These are phyloP conservation scores for Heterodera filipjevi DNA, from an alignment of 2,888 invertebrate genomes.

Conservation along the genomic window DNA sequence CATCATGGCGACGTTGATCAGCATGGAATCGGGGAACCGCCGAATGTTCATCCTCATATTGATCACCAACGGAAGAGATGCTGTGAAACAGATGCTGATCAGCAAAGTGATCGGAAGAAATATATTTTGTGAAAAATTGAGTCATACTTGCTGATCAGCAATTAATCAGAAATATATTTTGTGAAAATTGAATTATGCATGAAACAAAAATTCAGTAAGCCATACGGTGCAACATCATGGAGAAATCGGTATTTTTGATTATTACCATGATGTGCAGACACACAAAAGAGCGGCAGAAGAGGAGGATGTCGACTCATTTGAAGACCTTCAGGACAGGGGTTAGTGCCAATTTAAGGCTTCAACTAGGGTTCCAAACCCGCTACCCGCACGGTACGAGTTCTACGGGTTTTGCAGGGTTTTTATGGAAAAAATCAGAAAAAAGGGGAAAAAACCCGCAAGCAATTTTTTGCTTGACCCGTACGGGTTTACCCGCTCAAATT, in stretches of 20 bases:
- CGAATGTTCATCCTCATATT: no score
- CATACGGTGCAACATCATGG: neutral
- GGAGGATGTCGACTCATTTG: neutral
- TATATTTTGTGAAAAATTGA: no score
- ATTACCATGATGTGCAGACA: neutral
- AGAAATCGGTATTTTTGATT: neutral
- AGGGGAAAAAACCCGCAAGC: no score
- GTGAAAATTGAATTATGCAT: neutral
- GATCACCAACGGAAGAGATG: no score
- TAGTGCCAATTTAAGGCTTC: neutral
- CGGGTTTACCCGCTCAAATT: no score
- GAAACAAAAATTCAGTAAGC: neutral
- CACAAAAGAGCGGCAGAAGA: neutral
- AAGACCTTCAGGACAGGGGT: neutral
- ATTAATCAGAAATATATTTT: neutral
- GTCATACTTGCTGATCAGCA: no score
- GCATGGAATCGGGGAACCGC: no score
- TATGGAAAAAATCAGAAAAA: no score
- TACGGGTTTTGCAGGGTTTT: neutral
- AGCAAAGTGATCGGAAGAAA: no score
- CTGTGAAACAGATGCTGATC: neutral
- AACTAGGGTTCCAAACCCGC: neutral
- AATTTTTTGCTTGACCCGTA: no score
- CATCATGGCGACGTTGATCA: no score
- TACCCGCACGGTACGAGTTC: no score